Conservation (phyloP, 1,140 invertebrate species). For the Oncopodura yosiiana region DNA sequence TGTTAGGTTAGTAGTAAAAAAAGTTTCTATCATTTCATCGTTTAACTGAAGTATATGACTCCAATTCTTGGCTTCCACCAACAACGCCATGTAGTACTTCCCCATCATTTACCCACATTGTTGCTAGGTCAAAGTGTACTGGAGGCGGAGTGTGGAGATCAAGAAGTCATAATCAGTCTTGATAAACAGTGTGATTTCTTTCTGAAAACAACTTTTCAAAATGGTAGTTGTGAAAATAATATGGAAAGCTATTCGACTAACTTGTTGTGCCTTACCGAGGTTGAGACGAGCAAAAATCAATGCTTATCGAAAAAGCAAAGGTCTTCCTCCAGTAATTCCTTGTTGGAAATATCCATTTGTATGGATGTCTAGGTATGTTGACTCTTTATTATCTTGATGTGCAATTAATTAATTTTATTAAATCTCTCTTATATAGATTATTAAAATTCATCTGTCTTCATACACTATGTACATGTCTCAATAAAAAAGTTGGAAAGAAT, state of each 20-base stretch:
- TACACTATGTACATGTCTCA: constrained; percentile 1
- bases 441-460: not conserved
- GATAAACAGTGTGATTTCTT: no score
- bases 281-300: constrained; percentile 26
- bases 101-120: no score
- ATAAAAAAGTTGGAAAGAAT: not conserved
- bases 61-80: no score
- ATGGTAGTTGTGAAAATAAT: constrained; percentile 8
- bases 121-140: no score
- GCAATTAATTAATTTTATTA: not conserved
- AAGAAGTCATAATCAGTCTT: no score
- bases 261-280: not conserved
- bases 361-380: not conserved
- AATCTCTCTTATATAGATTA: not conserved
- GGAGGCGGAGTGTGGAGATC: no score
- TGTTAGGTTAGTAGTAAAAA: no score
- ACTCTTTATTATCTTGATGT: not conserved
- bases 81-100: no score
- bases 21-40: no score
- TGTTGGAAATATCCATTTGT: not conserved
- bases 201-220: no score
- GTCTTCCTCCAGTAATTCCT: constrained; percentile 9
- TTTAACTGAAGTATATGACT: no score
- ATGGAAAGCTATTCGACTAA: constrained; percentile 14
- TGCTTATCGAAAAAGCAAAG: constrained; percentile 22